Conservation (phyloP, 1,140 invertebrate species). For the Cotesia typhae region DNA sequence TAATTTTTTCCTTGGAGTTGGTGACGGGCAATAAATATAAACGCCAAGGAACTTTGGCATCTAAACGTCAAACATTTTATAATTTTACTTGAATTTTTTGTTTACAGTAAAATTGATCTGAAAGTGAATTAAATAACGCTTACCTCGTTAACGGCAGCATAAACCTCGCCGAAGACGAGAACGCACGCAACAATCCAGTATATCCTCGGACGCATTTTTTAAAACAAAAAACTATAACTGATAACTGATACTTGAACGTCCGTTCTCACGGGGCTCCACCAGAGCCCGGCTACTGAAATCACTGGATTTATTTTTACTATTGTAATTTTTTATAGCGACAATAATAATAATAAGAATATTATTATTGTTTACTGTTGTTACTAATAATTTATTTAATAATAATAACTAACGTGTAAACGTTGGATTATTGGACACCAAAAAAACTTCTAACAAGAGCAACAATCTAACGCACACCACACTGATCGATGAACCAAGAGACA, state of each 20-base stretch:
- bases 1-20: not conserved
- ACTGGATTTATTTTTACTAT: conserved; percentile 4
- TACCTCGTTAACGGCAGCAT: conserved; percentile 55
- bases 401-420: conserved; percentile 36
- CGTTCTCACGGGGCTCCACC: conserved; percentile 27
- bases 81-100: not conserved
- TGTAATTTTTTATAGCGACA: no score
- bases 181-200: conserved; percentile 52
- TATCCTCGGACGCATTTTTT: conserved; percentile 57
- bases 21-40: no score
- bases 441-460: conserved; percentile 51
- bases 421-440: conserved; percentile 48
- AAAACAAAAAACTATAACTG: conserved; percentile 29
- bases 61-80: not conserved
- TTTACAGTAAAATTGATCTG: no score
- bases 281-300: conserved; percentile 29
- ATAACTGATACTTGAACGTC: no score
- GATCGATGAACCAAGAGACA: conserved; percentile 59
- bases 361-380: not conserved
- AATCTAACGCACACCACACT: conserved; percentile 59
- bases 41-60: no score
- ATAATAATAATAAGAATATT: not conserved
- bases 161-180: conserved; percentile 48
- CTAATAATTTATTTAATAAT: no score
- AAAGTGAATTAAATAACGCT: conserved; percentile 33